Evolutionary conservation across 2,113 vertebrate genomes (phyloP).

Genomic region (Catagonus wagneri): DNA sequence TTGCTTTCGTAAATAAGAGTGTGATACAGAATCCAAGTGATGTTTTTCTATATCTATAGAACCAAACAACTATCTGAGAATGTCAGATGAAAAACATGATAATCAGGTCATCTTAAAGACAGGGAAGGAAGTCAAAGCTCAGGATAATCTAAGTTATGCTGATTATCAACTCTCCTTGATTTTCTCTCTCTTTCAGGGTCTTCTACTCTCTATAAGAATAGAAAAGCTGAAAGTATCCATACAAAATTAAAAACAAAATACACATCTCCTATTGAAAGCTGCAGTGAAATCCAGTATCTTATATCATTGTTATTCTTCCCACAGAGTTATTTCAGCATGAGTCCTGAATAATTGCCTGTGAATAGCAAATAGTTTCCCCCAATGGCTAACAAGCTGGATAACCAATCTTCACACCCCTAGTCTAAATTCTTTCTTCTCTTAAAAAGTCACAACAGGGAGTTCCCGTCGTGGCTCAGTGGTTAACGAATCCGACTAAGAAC

Average conservation of each 20-base stretch:
- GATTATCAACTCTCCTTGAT: neutral
- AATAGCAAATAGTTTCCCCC: neutral
- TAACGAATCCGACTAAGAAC: too few species aligned
- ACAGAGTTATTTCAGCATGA: neutral
- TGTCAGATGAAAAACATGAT: neutral
- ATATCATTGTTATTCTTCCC: neutral
- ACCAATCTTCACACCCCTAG: neutral
- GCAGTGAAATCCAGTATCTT: neutral
- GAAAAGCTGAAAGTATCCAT: neutral
- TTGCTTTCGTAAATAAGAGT: slow-evolving; percentile 1
- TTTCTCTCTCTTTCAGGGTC: neutral
- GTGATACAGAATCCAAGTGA: neutral
- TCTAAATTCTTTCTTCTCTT: neutral
- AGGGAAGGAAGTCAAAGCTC: slow-evolving; percentile 10
- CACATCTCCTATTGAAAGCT: neutral
- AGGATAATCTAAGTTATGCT: neutral
- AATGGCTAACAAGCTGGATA: neutral
- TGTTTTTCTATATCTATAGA: neutral
- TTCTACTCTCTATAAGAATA: neutral
- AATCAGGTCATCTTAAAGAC: slow-evolving; percentile 14
- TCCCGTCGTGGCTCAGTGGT: too few species aligned
- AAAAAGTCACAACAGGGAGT: neutral
- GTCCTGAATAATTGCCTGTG: neutral
- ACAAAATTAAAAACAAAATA: slow-evolving; percentile 40
- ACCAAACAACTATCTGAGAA: slow-evolving; percentile 12